Percentiles rank a stretch among this genome's conserved stretches.
phyloP scores from a whole-genome alignment of 2,797 vertebrate genomes.

The Erpetoichthys calabaricus region DNA sequence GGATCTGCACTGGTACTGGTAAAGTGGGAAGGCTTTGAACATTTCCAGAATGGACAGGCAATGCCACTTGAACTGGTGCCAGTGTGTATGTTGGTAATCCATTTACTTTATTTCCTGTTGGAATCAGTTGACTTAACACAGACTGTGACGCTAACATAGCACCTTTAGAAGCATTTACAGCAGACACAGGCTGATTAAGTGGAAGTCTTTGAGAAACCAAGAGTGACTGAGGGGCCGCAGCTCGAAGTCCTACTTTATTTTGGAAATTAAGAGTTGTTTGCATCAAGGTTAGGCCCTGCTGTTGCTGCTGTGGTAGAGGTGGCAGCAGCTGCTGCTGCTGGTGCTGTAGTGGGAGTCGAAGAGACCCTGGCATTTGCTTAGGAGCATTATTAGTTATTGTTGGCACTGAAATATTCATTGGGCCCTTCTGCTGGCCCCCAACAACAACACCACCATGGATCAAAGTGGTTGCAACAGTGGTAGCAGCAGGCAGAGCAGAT shows the following conservation, averaged over 20 bases:
- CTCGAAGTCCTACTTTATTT: slow-evolving; percentile 31
- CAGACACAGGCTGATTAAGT: slow-evolving; percentile 35
- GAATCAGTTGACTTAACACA: slow-evolving; percentile 77
- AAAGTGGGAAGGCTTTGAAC: slow-evolving; percentile 38
- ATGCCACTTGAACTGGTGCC: slow-evolving; percentile 65
- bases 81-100: slow-evolving; percentile 88
- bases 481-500: slow-evolving; percentile 21
- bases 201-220: slow-evolving; percentile 49
- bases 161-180: slow-evolving; percentile 41
- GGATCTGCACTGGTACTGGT: slow-evolving; percentile 47
- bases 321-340: slow-evolving; percentile 22
- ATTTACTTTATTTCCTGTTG: slow-evolving; percentile 82
- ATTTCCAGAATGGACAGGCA: slow-evolving; percentile 44
- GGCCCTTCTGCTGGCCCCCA: background rate
- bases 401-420: slow-evolving; percentile 23
- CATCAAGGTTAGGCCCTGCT: slow-evolving; percentile 39
- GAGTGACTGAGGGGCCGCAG: slow-evolving; percentile 43
- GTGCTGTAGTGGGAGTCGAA: slow-evolving; percentile 29
- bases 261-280: slow-evolving; percentile 40
- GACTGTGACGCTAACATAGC: slow-evolving; percentile 74
- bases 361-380: slow-evolving; percentile 34
- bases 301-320: slow-evolving; percentile 22
- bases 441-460: slow-evolving; percentile 1
- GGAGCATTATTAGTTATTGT: slow-evolving; percentile 22
- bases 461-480: slow-evolving; percentile 30